Conservation (phyloP, 2,113 vertebrate genomes). For the Oceanites oceanicus region DNA sequence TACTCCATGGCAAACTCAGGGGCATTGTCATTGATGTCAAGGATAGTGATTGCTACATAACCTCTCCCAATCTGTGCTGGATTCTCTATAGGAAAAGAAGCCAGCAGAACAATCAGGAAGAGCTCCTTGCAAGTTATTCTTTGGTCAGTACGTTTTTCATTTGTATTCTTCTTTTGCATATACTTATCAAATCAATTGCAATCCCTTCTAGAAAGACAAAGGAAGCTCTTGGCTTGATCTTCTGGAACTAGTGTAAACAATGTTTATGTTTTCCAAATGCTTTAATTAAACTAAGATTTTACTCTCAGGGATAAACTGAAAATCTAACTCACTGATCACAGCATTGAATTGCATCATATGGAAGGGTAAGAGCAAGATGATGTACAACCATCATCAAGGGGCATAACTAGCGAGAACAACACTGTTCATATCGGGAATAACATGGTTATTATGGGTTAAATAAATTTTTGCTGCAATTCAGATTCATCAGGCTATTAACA, state of each 20-base stretch:
- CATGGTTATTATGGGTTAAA: neutral
- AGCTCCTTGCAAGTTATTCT: neutral
- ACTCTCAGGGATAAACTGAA: neutral
- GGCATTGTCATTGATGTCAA: slow-evolving; percentile 94
- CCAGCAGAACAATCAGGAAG: neutral
- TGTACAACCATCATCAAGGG: neutral
- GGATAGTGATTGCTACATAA: slow-evolving; percentile 84
- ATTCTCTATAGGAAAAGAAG: slow-evolving; percentile 80
- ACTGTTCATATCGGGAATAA: fast-evolving
- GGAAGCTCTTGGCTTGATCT: neutral
- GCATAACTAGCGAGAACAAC: neutral
- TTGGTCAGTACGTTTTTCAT: neutral
- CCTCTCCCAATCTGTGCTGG: slow-evolving; percentile 90
- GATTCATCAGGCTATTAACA: neutral
- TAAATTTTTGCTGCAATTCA: neutral
- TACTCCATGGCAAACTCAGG: slow-evolving; percentile 94
- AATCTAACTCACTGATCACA: neutral
- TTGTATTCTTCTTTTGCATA: neutral
- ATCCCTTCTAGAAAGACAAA: neutral
- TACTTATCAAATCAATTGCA: neutral
- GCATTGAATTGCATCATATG: neutral
- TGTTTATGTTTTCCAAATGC: neutral
- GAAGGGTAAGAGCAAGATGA: neutral
- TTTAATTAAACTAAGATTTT: neutral
- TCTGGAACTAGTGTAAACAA: neutral